A percentile compares a stretch with the other conserved stretches of the same genome.
Evolutionary conservation across 2,797 vertebrate genomes (phyloP).

Genomic region (Sitta carolinensis): DNA sequence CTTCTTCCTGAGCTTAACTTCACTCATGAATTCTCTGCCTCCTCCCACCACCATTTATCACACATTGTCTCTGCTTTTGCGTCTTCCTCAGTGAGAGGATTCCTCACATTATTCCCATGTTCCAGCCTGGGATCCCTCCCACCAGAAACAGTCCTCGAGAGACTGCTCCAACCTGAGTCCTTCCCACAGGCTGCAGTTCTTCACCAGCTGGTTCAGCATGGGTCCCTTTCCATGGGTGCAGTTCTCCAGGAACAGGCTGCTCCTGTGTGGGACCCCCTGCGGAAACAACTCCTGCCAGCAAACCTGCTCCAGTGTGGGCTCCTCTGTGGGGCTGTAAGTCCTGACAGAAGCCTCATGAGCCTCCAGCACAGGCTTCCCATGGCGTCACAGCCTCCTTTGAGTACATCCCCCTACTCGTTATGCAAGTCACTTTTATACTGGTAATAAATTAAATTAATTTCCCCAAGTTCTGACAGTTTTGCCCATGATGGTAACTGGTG

Average conservation of each 20-base stretch:
- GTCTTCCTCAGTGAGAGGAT: background rate
- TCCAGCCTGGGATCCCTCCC: background rate
- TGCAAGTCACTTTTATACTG: accelerated
- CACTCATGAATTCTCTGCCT: background rate
- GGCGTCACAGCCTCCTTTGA: background rate
- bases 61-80: background rate
- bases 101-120: background rate
- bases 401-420: background rate
- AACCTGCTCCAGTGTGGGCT: background rate
- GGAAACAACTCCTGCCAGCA: background rate
- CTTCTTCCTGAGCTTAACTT: background rate
- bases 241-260: background rate
- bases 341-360: background rate
- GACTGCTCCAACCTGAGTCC: background rate
- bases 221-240: background rate
- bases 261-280: background rate
- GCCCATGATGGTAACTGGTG: too few species aligned
- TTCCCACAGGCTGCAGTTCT: too few species aligned
- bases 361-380: background rate
- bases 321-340: background rate
- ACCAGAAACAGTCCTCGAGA: accelerated
- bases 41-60: background rate
- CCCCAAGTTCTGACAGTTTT: background rate
- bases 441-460: background rate
- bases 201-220: background rate